Evolutionary conservation across 2,888 invertebrate species (phyloP).

Genomic region (Cataglyphis altisquamis): DNA sequence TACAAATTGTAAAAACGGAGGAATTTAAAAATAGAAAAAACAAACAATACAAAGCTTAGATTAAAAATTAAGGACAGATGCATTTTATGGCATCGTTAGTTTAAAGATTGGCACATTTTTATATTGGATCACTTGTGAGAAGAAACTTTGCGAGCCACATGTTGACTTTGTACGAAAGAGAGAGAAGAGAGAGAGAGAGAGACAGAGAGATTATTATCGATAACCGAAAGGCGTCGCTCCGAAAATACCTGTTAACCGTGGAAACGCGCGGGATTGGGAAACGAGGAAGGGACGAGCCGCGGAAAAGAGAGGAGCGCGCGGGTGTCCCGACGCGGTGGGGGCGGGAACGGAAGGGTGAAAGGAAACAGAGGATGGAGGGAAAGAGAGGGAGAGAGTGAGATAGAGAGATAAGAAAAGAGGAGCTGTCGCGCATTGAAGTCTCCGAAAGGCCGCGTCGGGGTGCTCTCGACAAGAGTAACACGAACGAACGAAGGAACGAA

Average conservation of each 20-base stretch:
- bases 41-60: no score
- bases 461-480: conserved; percentile 76
- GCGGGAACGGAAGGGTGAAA: conserved; percentile 59
- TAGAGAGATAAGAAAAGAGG: conserved; percentile 70
- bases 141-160: not conserved
- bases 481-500: conserved; percentile 75
- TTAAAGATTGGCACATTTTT: not conserved
- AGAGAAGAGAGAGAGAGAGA: not conserved
- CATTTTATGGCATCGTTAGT: not conserved
- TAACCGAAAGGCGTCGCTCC: conserved; percentile 40
- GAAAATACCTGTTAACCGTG: conserved; percentile 70
- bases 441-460: conserved; percentile 77
- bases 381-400: conserved; percentile 50
- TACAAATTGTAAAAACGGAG: not conserved
- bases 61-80: not conserved
- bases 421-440: conserved; percentile 85
- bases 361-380: conserved; percentile 48
- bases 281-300: conserved; percentile 74
- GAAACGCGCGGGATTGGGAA: conserved; percentile 68
- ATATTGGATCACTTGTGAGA: not conserved
- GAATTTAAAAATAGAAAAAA: not conserved
- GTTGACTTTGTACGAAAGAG: not conserved
- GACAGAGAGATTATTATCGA: conserved; percentile 1
- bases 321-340: conserved; percentile 42
- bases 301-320: conserved; percentile 57